Evolutionary conservation across 2,888 invertebrate species (phyloP).

Genomic region (Ectemnius continuus): DNA sequence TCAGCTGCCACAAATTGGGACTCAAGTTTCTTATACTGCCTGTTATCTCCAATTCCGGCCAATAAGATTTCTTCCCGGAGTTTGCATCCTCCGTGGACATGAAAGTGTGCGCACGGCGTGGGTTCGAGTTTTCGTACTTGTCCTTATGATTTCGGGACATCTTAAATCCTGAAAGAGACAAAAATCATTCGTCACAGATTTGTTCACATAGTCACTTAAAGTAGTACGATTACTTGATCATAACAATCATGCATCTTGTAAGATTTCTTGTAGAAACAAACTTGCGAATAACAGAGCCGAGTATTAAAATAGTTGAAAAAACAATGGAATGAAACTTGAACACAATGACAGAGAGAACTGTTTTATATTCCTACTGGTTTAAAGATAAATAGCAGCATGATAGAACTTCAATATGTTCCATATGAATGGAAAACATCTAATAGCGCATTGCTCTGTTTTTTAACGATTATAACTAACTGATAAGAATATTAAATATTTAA

Average conservation of each 20-base stretch:
- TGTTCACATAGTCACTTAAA: background rate
- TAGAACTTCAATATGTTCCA: too few species aligned
- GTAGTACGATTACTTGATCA: background rate
- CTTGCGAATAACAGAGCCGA: too few species aligned
- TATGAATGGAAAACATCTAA: too few species aligned
- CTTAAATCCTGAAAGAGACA: conserved; percentile 72
- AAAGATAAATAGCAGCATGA: too few species aligned
- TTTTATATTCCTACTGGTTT: too few species aligned
- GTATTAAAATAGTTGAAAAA: too few species aligned
- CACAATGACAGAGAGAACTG: too few species aligned
- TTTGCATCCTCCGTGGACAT: conserved; percentile 96
- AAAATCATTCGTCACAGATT: conserved; percentile 13
- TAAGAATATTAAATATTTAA: too few species aligned
- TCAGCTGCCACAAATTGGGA: conserved; percentile 93
- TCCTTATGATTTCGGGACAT: conserved; percentile 86
- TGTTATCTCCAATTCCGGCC: conserved; percentile 95
- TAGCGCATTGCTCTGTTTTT: too few species aligned
- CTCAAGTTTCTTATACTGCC: conserved; percentile 97
- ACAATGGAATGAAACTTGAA: too few species aligned
- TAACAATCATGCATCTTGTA: background rate
- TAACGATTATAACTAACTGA: too few species aligned
- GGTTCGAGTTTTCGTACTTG: conserved; percentile 90
- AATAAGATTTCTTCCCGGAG: conserved; percentile 94
- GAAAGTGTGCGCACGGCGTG: conserved; percentile 91
- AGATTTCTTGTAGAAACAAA: too few species aligned